Conservation (phyloP, 35 echinoderm and acorn worm genomes). For the Lytechinus pictus region DNA sequence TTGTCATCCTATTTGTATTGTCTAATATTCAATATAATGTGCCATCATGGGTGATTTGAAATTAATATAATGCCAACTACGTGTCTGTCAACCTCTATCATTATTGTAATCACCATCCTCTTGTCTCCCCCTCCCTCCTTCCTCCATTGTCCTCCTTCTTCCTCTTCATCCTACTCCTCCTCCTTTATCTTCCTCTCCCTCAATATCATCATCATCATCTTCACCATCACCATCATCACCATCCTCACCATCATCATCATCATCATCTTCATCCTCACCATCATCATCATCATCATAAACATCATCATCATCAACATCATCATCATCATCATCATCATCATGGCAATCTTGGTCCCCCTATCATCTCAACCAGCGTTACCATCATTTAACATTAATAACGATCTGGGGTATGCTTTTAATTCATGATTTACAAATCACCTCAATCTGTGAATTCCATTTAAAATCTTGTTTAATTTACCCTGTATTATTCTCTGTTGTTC, state of each 20-base stretch:
- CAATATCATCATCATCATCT: no score
- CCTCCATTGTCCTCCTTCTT: background rate
- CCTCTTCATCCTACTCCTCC: background rate
- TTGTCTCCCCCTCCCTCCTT: background rate
- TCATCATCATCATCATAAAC: no score
- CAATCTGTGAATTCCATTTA: background rate
- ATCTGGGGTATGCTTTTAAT: no score
- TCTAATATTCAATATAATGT: no score
- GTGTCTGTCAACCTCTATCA: no score
- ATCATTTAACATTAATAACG: background rate
- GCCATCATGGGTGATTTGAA: no score
- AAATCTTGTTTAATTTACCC: constrained; percentile 44
- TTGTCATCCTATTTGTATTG: background rate
- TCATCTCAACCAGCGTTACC: background rate
- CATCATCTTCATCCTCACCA: background rate
- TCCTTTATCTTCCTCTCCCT: background rate
- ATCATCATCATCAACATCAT: no score
- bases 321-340: no score
- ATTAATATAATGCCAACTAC: no score
- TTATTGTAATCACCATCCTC: background rate
- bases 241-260: background rate
- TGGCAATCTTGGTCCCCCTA: no score
- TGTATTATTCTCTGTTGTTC: constrained; percentile 74
- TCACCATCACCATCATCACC: no score
- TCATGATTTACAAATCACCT: background rate